Conservation (phyloP, 2,888 invertebrate species). For the Eueremaeus valkanovi region DNA sequence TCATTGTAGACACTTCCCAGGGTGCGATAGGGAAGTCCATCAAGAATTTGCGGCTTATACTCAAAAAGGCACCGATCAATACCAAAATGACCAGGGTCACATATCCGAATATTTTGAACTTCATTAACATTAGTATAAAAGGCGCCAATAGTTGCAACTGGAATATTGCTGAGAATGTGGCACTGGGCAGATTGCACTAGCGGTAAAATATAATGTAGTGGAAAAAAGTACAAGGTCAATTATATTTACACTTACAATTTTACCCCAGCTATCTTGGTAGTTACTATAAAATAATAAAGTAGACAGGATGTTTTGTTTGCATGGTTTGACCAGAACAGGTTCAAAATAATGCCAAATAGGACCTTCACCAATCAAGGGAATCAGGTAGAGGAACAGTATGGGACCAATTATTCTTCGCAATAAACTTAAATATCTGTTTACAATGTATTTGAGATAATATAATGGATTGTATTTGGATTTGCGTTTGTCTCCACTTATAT, state of each 20-base stretch:
- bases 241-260: constrained; percentile 29
- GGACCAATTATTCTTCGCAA: constrained; percentile 34
- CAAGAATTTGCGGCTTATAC: constrained; percentile 3
- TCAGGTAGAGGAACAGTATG: constrained; percentile 33
- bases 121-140: constrained; percentile 15
- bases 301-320: constrained; percentile 25
- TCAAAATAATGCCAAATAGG: constrained; percentile 39
- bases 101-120: neutral
- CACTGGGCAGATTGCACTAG: constrained; percentile 35
- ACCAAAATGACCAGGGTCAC: neutral
- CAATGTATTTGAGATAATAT: constrained; percentile 19
- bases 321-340: constrained; percentile 32
- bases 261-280: neutral
- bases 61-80: neutral
- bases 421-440: constrained; percentile 34
- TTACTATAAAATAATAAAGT: constrained; percentile 33
- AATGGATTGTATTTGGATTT: constrained; percentile 7
- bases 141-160: constrained; percentile 31
- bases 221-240: neutral
- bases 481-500: constrained; percentile 21
- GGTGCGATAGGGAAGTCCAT: constrained; percentile 20
- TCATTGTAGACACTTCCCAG: constrained; percentile 26
- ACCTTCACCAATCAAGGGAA: constrained; percentile 36
- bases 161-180: constrained; percentile 32
- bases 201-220: neutral